phyloP scores from a whole-genome alignment of 1,140 invertebrate species.

The Prorops nasuta region DNA sequence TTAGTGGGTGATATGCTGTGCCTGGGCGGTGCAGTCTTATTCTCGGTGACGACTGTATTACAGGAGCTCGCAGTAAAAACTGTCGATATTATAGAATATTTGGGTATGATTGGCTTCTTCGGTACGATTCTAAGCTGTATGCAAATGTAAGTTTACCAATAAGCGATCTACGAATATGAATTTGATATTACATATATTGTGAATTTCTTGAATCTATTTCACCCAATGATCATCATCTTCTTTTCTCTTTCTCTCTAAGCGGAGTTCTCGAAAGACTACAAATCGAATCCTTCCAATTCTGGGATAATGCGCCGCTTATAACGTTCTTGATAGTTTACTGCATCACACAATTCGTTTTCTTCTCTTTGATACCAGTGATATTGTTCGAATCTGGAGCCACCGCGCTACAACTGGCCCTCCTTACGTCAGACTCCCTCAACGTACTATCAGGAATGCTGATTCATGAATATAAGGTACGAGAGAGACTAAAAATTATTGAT shows the following conservation, averaged over 20 bases:
- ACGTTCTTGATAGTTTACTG: conserved; percentile 63
- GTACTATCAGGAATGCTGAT: conserved; percentile 77
- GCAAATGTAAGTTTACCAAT: conserved; percentile 75
- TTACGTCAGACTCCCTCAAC: conserved; percentile 85
- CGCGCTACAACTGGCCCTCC: conserved; percentile 76
- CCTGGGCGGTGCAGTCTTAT: conserved; percentile 76
- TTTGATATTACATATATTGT: not conserved
- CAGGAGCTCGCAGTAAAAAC: conserved; percentile 83
- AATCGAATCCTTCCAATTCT: conserved; percentile 51
- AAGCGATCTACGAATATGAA: not conserved
- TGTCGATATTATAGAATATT: conserved; percentile 76
- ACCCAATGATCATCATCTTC: not conserved
- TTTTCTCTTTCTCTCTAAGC: conserved; percentile 31
- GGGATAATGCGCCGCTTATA: conserved; percentile 60
- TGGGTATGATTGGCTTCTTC: conserved; percentile 83
- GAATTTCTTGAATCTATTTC: not conserved
- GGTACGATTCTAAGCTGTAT: conserved; percentile 75
- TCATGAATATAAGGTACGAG: conserved; percentile 77
- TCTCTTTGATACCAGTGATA: conserved; percentile 74
- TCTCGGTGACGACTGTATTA: conserved; percentile 78
- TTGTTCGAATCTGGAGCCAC: conserved; percentile 78
- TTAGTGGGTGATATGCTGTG: conserved; percentile 83
- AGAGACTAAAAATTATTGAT: no score
- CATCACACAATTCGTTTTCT: conserved; percentile 72
- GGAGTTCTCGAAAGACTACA: conserved; percentile 54